Percentiles rank a stretch among this genome's conserved stretches.
phyloP scores from a whole-genome alignment of 2,797 vertebrate genomes.

The Phoeniculus purpureus region DNA sequence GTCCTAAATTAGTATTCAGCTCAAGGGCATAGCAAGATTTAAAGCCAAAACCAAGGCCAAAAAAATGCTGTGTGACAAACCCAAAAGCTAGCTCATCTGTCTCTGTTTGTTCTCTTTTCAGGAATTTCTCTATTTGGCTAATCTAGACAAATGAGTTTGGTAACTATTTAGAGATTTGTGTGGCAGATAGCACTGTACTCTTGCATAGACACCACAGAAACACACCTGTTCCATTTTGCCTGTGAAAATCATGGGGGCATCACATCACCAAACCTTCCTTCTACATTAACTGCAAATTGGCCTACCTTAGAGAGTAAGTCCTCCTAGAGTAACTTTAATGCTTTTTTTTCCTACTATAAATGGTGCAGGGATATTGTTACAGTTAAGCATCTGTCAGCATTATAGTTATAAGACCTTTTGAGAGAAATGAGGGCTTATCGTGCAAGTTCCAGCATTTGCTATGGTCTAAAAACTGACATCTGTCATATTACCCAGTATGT shows the following conservation, averaged over 20 bases:
- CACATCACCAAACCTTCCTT: neutral
- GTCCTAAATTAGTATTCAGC: neutral
- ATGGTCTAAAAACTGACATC: neutral
- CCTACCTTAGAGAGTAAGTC: neutral
- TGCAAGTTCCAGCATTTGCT: neutral
- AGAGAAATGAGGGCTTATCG: neutral
- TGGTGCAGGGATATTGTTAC: neutral
- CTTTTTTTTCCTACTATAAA: neutral
- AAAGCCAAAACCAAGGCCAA: neutral
- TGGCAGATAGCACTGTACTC: neutral
- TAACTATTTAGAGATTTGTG: neutral
- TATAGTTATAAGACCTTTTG: neutral
- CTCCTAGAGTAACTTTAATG: neutral
- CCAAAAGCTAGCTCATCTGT: neutral
- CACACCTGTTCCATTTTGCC: neutral
- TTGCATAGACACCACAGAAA: neutral
- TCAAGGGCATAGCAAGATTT: neutral
- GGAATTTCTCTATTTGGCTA: neutral
- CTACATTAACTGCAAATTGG: slow-evolving; percentile 19
- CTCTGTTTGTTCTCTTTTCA: neutral
- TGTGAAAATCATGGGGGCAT: neutral
- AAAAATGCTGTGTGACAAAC: neutral
- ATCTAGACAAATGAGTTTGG: neutral
- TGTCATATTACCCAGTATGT: neutral
- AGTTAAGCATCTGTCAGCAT: slow-evolving; percentile 1